A percentile compares a stretch with the other conserved stretches of the same genome.
These are phyloP conservation scores for Mus musculus DNA, from an alignment of 2,113 vertebrate genomes.

Conservation along the genomic window GRCm39 chr11:79348501-79349000, in stretches of 20 bases:
- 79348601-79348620: background rate
- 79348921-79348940: background rate
- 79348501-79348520: background rate
- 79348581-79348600: background rate
- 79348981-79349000: background rate
- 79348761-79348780: background rate
- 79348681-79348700: background rate
- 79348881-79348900: background rate
- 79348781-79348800: background rate
- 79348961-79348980: background rate
- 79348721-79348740: background rate
- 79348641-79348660: background rate
- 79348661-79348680: background rate
- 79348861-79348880: slow-evolving; percentile 1
- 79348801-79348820: background rate
- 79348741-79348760: background rate
- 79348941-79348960: background rate
- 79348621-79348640: background rate
- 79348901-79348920: background rate
- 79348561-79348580: background rate
- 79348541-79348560: no score
- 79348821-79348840: background rate
- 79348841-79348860: background rate
- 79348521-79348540: background rate
- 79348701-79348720: background rate